Evolutionary conservation across 92 coral and sea anemone species (phyloP).

Genomic region (Ricordea florida): DNA sequence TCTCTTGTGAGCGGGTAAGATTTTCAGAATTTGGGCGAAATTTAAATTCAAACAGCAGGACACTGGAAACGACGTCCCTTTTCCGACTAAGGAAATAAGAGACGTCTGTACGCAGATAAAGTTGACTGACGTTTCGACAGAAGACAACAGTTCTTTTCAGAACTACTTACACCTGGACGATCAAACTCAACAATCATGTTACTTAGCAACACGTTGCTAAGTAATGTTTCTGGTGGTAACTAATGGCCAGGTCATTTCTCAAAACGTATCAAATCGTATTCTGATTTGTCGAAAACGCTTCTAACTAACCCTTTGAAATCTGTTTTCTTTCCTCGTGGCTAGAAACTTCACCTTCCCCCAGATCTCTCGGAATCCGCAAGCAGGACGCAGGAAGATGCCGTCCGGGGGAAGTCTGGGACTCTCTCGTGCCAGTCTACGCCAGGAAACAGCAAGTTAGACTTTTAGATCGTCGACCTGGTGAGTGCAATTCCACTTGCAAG

Average conservation of each 20-base stretch:
- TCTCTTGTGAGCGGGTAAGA: too few species aligned
- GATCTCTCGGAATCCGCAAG: conserved; percentile 73
- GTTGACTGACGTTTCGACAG: too few species aligned
- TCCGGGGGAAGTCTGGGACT: conserved; percentile 65
- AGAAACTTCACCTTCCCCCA: conserved; percentile 91
- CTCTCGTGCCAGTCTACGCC: conserved; percentile 67
- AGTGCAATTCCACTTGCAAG: not conserved
- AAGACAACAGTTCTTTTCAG: not conserved
- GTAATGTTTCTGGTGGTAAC: too few species aligned
- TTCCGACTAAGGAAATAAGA: too few species aligned
- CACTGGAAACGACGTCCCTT: too few species aligned
- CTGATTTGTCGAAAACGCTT: not conserved
- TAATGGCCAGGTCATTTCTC: too few species aligned
- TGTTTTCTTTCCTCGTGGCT: not conserved
- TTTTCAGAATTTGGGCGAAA: too few species aligned
- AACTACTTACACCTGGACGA: not conserved
- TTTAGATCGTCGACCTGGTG: conserved; percentile 24
- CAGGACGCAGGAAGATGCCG: conserved; percentile 68
- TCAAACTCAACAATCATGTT: not conserved
- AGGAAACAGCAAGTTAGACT: conserved; percentile 73
- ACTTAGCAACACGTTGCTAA: too few species aligned
- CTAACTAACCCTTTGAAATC: not conserved
- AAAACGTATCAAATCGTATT: not conserved
- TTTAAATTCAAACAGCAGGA: too few species aligned
- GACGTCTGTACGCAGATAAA: too few species aligned